These are phyloP conservation scores for Antechinus flavipes DNA, from an alignment of 2,113 vertebrate species.

Conservation along the genomic window DNA sequence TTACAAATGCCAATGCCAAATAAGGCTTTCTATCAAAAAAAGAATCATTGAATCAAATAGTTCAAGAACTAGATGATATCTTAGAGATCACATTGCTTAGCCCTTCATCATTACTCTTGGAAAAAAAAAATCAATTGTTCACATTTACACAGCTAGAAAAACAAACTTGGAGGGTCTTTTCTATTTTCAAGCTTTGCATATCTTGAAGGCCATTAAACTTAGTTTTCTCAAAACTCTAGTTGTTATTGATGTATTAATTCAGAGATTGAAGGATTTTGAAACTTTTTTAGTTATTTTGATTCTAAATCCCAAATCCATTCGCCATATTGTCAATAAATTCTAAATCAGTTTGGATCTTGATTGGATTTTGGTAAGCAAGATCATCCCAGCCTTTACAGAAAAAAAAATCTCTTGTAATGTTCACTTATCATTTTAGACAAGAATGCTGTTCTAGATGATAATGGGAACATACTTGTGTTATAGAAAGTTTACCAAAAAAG, in stretches of 20 bases:
- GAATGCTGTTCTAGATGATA: neutral
- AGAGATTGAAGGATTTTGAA: neutral
- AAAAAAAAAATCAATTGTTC: neutral
- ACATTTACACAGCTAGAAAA: neutral
- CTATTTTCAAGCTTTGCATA: neutral
- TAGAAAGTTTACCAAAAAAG: neutral
- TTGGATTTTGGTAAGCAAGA: slow-evolving; percentile 6
- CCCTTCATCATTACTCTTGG: neutral
- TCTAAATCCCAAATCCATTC: neutral
- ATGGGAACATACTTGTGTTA: neutral
- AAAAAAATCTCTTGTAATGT: neutral
- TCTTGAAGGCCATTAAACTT: neutral
- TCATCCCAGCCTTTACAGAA: neutral
- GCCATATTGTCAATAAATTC: neutral
- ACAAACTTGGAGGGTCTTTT: neutral
- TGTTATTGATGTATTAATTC: neutral
- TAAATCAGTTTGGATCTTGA: neutral
- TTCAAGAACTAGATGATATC: neutral
- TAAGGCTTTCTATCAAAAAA: slow-evolving; percentile 34
- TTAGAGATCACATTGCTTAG: neutral
- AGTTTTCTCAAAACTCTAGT: neutral
- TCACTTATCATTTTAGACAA: neutral
- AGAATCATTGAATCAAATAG: neutral
- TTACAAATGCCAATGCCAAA: slow-evolving; percentile 34
- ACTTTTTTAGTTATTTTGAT: neutral